Percentiles rank a stretch among this genome's conserved stretches.
Conservation (phyloP, 2,113 vertebrate genomes). For the Microtus richardsoni region DNA sequence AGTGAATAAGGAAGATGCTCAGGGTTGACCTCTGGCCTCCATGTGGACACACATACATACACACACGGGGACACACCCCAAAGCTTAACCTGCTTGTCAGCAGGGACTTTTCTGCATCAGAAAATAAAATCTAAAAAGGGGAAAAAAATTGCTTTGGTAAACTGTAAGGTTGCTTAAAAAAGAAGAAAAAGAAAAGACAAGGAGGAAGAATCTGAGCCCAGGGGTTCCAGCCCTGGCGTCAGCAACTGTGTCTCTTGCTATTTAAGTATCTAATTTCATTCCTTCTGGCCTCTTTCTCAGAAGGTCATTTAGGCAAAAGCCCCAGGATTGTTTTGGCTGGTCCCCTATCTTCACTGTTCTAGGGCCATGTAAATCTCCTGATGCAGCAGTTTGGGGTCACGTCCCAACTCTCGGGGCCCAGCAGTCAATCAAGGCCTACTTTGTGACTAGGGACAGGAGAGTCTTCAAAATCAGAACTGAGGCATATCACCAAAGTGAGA, state of each 20-base stretch:
- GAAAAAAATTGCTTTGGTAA: neutral
- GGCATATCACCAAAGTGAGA: neutral
- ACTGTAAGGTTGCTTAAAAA: neutral
- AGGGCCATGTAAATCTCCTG: neutral
- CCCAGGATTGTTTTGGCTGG: neutral
- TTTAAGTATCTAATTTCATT: neutral
- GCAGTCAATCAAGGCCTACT: neutral
- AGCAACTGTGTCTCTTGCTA: neutral
- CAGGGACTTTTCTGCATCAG: neutral
- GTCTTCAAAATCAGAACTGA: neutral
- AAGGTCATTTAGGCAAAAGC: neutral
- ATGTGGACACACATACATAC: neutral
- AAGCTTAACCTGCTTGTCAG: neutral
- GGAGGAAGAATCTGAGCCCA: neutral
- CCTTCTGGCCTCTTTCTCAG: neutral
- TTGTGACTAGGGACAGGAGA: no score
- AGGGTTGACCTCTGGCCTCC: neutral
- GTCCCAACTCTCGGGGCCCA: neutral
- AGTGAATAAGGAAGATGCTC: neutral
- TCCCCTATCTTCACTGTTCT: neutral
- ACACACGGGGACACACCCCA: no score
- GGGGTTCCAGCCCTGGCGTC: neutral
- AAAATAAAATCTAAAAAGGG: neutral
- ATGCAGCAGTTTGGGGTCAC: rapidly evolving
- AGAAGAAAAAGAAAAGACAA: neutral